Conservation (phyloP, 2,113 vertebrate genomes). For the Pseudolaguvia tuberculata region DNA sequence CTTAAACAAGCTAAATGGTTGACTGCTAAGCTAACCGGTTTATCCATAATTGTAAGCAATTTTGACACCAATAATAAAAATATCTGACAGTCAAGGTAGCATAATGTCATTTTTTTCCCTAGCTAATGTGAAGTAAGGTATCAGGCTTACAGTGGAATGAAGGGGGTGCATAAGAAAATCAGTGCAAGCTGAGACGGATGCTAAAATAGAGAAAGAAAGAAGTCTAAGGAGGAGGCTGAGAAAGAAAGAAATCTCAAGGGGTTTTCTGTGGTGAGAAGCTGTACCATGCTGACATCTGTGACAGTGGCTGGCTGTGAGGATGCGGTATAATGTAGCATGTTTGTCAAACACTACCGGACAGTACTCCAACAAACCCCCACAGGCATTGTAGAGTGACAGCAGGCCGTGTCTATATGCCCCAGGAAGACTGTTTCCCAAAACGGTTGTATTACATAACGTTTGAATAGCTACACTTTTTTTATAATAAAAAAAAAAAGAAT, state of each 20-base stretch:
- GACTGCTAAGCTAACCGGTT: background rate
- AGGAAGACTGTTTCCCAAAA: slow-evolving; percentile 25
- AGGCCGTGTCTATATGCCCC: slow-evolving; percentile 21
- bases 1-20: slow-evolving; percentile 5
- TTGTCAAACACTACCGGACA: slow-evolving; percentile 44
- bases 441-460: background rate
- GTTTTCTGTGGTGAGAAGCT: slow-evolving; percentile 39
- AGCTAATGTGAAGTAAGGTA: slow-evolving; percentile 15
- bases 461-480: slow-evolving; percentile 4
- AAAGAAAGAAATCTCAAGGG: slow-evolving; percentile 33
- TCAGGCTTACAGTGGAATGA: slow-evolving; percentile 18
- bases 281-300: slow-evolving; percentile 45
- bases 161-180: slow-evolving; percentile 35
- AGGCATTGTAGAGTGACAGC: slow-evolving; percentile 27
- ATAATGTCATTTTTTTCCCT: slow-evolving; percentile 15
- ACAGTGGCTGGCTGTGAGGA: slow-evolving; percentile 42
- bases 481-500: background rate
- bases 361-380: slow-evolving; percentile 31
- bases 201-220: slow-evolving; percentile 17
- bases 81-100: background rate
- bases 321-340: slow-evolving; percentile 44
- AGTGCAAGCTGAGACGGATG: slow-evolving; percentile 23
- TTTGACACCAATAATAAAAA: slow-evolving; percentile 8
- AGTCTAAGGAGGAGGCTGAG: background rate
- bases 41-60: background rate